Percentiles rank a stretch among this genome's conserved stretches.
phyloP scores from a whole-genome alignment of 2,797 vertebrate genomes.

The Buphagus erythrorhynchus region DNA sequence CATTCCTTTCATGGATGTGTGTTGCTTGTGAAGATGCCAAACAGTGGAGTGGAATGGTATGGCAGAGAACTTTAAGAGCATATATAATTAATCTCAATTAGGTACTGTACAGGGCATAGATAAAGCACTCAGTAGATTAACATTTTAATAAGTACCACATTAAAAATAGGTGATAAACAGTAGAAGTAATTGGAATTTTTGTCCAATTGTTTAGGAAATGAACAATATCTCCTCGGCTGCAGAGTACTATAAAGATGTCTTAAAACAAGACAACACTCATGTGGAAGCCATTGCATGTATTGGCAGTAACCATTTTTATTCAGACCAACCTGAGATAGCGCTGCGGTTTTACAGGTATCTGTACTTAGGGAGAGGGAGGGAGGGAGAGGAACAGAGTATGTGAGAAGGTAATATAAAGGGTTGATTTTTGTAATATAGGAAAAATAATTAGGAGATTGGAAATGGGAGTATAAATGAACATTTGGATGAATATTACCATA shows the following conservation, averaged over 20 bases:
- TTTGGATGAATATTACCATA: neutral
- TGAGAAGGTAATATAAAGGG: neutral
- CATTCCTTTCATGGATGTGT: neutral
- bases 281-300: slow-evolving; percentile 97
- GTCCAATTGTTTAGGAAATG: slow-evolving; percentile 86
- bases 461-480: neutral
- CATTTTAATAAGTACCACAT: neutral
- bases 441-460: neutral
- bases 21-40: neutral
- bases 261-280: slow-evolving; percentile 96
- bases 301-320: slow-evolving; percentile 97
- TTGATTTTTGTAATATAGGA: neutral
- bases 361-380: neutral
- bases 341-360: slow-evolving; percentile 94
- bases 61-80: neutral
- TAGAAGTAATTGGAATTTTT: neutral
- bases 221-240: slow-evolving; percentile 89
- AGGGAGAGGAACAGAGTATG: neutral
- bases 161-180: neutral
- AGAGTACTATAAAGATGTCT: slow-evolving; percentile 94
- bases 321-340: slow-evolving; percentile 95
- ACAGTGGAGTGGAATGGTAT: neutral
- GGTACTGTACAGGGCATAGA: neutral
- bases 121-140: neutral
- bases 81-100: neutral